Evolutionary conservation across 64 coral and sea anemone genomes (phyloP).

Genomic region (Montipora foliosa): DNA sequence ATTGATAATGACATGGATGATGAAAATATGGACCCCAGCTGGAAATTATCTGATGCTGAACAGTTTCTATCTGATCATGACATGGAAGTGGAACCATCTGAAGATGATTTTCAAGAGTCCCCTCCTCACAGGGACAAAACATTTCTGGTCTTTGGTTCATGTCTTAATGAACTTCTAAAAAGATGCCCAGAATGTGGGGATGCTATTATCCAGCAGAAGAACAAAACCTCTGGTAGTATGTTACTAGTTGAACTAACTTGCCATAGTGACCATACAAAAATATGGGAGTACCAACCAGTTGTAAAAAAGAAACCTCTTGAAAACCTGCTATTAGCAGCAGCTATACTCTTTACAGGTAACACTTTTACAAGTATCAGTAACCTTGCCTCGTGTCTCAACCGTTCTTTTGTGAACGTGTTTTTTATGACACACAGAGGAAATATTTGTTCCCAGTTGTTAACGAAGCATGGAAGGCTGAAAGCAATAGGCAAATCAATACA

Average conservation of each 20-base stretch:
- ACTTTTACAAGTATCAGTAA: neutral
- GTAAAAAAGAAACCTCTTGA: constrained; percentile 27
- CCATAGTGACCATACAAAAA: neutral
- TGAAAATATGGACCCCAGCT: neutral
- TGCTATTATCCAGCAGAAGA: too few species aligned
- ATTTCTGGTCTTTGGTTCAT: constrained; percentile 43
- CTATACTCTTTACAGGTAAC: constrained; percentile 5
- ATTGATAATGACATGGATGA: neutral
- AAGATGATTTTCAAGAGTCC: neutral
- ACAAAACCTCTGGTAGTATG: too few species aligned
- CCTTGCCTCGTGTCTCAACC: neutral
- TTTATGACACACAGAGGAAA: too few species aligned
- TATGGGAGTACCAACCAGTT: constrained; percentile 37
- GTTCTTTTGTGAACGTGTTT: too few species aligned
- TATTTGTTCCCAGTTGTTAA: too few species aligned
- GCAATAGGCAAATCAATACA: too few species aligned
- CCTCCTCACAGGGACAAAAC: constrained; percentile 18
- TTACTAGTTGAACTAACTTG: too few species aligned
- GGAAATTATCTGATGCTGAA: neutral
- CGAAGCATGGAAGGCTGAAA: too few species aligned
- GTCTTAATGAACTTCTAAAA: neutral
- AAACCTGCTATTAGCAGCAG: neutral
- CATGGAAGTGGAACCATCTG: neutral
- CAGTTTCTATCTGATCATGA: neutral
- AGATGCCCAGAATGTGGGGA: too few species aligned